Percentiles rank a stretch among this genome's conserved stretches.
phyloP scores from a whole-genome alignment of 2,113 vertebrate genomes.

The Macquaria ambigua region DNA sequence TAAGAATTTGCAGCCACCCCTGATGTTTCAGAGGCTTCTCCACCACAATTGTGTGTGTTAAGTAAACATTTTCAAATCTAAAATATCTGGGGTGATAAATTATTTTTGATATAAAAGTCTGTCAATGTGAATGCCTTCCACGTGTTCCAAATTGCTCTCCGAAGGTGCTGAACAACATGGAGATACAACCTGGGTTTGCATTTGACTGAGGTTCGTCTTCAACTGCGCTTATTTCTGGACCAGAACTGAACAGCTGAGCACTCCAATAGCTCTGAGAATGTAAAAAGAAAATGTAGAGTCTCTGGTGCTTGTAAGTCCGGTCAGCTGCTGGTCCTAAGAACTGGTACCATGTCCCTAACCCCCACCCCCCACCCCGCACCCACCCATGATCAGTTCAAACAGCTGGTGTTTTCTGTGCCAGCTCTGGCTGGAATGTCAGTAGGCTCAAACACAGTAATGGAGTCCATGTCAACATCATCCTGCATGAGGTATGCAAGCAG shows the following conservation, averaged over 20 bases:
- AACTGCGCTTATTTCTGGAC: constrained; percentile 49
- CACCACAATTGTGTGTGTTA: not conserved
- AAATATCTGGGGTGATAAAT: too few relatives aligned
- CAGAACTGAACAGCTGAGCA: constrained; percentile 72
- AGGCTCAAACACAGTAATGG: constrained; percentile 67
- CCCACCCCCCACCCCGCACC: not conserved
- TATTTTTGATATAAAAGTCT: too few relatives aligned
- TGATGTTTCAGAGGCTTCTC: not conserved
- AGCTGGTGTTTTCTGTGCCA: constrained; percentile 77
- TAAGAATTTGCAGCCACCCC: not conserved
- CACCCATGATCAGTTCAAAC: constrained; percentile 60
- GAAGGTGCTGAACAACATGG: not conserved
- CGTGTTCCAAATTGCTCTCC: too few relatives aligned
- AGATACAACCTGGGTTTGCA: not conserved
- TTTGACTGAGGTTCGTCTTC: not conserved
- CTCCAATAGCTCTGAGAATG: constrained; percentile 48
- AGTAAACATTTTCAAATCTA: not conserved
- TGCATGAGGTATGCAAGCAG: constrained; percentile 49
- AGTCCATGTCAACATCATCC: constrained; percentile 75
- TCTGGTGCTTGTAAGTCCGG: constrained; percentile 57
- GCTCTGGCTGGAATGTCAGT: constrained; percentile 70
- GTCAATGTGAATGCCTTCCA: too few relatives aligned
- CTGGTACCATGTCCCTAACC: constrained; percentile 27
- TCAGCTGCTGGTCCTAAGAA: constrained; percentile 46
- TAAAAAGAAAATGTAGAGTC: constrained; percentile 57